Evolutionary conservation across 2,797 vertebrate species (phyloP).

Genomic region (Pipistrellus pygmaeus): DNA sequence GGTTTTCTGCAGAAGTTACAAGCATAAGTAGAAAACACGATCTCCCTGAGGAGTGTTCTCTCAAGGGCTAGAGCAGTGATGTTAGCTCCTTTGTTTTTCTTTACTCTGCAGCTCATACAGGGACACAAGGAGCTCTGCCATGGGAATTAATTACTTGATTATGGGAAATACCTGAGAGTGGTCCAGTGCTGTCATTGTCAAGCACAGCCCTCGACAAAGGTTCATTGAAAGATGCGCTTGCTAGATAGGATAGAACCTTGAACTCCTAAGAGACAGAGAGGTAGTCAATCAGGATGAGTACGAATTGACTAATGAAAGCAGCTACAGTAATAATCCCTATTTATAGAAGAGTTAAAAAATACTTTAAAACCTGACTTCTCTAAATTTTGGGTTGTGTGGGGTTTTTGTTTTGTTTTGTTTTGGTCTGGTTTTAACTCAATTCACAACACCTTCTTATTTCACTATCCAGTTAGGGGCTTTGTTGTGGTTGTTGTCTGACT

Average conservation of each 20-base stretch:
- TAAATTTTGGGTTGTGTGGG: background rate
- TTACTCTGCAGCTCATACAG: conserved; percentile 4
- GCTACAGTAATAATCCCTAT: background rate
- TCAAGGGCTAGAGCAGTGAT: conserved; percentile 68
- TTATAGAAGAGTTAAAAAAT: conserved; percentile 15
- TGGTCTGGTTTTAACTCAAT: conserved; percentile 26
- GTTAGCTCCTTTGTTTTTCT: conserved; percentile 61
- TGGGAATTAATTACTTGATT: conserved; percentile 50
- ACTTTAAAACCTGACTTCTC: conserved; percentile 33
- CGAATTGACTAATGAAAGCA: conserved; percentile 64
- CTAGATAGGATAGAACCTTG: conserved; percentile 12
- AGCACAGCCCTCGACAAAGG: conserved; percentile 31
- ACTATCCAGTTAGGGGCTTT: background rate
- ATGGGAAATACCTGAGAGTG: conserved; percentile 41
- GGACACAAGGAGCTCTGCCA: background rate
- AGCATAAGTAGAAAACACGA: conserved; percentile 73
- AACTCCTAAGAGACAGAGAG: conserved; percentile 46
- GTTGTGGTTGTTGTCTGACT: background rate
- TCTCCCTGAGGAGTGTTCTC: conserved; percentile 59
- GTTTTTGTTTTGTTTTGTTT: too few species aligned
- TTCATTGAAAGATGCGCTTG: conserved; percentile 59
- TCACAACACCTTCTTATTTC: background rate
- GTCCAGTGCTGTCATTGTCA: background rate
- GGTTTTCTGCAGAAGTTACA: conserved; percentile 64
- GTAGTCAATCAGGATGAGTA: conserved; percentile 24